phyloP scores from a whole-genome alignment of 2,113 vertebrate species.

The Oryctolagus cuniculus region DNA sequence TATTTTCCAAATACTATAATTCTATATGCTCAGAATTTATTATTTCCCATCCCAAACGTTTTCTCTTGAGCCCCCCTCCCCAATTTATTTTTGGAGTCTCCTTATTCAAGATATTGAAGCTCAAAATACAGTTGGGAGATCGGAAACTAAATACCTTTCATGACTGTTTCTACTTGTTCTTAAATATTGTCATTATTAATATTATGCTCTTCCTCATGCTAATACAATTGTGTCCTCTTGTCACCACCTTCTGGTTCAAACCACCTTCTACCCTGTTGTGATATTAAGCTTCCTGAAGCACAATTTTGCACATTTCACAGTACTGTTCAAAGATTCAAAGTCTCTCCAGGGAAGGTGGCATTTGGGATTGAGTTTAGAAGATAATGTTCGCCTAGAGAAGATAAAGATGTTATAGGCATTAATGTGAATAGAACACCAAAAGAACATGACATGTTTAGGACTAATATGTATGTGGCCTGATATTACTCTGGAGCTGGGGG shows the following conservation, averaged over 20 bases:
- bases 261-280: background rate
- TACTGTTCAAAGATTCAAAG: background rate
- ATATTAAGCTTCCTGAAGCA: slow-evolving; percentile 21
- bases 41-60: background rate
- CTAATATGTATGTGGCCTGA: background rate
- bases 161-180: background rate
- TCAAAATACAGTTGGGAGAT: background rate
- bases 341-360: background rate
- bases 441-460: background rate
- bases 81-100: slow-evolving; percentile 29
- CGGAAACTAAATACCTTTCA: background rate
- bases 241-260: background rate
- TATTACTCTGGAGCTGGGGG: background rate
- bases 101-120: background rate
- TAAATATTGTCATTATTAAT: background rate
- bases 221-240: background rate
- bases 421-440: background rate
- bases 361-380: slow-evolving; percentile 9
- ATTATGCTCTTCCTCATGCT: background rate
- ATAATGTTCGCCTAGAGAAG: background rate
- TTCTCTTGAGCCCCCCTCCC: background rate
- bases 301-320: background rate
- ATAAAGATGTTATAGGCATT: background rate
- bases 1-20: background rate
- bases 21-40: background rate